Base-by-base conservation (phyloP, 2,888 invertebrate genomes). In the Nomada fabriciana region DNA sequence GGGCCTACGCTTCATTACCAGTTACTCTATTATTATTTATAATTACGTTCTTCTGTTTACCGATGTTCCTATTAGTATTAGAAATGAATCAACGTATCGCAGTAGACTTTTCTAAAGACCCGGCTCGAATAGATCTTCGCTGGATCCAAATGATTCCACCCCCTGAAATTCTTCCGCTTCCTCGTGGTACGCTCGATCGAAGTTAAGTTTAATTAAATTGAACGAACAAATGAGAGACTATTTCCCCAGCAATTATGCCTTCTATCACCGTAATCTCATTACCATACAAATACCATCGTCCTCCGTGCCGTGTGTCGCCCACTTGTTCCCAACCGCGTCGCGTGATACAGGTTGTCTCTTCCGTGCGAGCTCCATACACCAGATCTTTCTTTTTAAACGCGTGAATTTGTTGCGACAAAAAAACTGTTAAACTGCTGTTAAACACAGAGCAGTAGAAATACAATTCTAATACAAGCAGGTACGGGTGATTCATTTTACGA, bases 321-420 rank as follows among this genome's bases (percentile, higher is more conserved):
- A 78, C 78, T 78, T 68, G 68, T 61, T 78, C 55, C 13, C 57
- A 23, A 50, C 55, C 67, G 42, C 53, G 68, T 60, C 60, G 50
- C 59, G 42, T 2, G 59, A 77, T 78, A 78, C 78, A 78, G 78
- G 78, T 68, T 78, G 68, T 10, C 55, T 63, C 68, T 78, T 77
- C 61, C 78, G 78, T 25, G 67, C 50, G 53, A 53, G 20, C 52
- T 60, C 20, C 13, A 20, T 60, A 18, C 23, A n/a, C 20, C 20
- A 18, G 50, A 50, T 64, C 50, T 47, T 42, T 50, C 36, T 55
- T 18, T 61, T 63, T 43, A 53, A 55, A 15, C 13, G 13, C 47
- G 63, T 43, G 20, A 53, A 47, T 53, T 42, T 29, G 43, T 29
- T 42, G 36, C 25, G 13, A 25, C 52, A 29, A 29, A 25, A 43